phyloP scores from a whole-genome alignment of 2,888 invertebrate genomes.

The Gnatocerus cornutus region DNA sequence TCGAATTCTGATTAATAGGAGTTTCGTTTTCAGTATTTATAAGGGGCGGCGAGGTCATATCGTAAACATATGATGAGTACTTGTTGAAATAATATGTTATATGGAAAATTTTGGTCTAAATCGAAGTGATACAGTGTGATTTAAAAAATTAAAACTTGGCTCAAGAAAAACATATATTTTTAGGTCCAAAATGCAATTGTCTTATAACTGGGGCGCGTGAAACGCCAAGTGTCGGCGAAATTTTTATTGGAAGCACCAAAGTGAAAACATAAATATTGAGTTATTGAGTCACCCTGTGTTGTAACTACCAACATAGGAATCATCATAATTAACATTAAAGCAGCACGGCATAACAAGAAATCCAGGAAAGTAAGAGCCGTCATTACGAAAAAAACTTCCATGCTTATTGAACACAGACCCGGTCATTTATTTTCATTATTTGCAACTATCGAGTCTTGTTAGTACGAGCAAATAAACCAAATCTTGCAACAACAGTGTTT shows the following conservation, averaged over 20 bases:
- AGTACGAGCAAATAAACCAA: neutral
- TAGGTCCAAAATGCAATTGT: too few species aligned
- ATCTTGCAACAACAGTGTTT: neutral
- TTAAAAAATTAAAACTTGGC: too few species aligned
- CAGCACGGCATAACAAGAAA: neutral
- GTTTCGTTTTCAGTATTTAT: neutral
- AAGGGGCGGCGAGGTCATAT: neutral
- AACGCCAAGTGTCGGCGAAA: too few species aligned
- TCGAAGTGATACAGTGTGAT: too few species aligned
- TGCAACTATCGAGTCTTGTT: conserved; percentile 1
- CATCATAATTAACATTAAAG: neutral
- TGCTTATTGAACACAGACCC: conserved; percentile 20
- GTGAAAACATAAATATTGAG: neutral
- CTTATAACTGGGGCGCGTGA: too few species aligned
- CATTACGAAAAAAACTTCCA: conserved; percentile 13
- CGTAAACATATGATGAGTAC: too few species aligned
- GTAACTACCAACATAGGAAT: neutral
- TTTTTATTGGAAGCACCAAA: neutral
- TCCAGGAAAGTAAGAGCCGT: neutral
- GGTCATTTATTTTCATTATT: conserved; percentile 17
- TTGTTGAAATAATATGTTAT: too few species aligned
- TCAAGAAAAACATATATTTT: too few species aligned
- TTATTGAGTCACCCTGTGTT: neutral
- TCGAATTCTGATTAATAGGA: too few species aligned
- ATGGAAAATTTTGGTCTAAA: too few species aligned